Conservation (phyloP, 1,140 invertebrate genomes). For the Riptortus pedestris region DNA sequence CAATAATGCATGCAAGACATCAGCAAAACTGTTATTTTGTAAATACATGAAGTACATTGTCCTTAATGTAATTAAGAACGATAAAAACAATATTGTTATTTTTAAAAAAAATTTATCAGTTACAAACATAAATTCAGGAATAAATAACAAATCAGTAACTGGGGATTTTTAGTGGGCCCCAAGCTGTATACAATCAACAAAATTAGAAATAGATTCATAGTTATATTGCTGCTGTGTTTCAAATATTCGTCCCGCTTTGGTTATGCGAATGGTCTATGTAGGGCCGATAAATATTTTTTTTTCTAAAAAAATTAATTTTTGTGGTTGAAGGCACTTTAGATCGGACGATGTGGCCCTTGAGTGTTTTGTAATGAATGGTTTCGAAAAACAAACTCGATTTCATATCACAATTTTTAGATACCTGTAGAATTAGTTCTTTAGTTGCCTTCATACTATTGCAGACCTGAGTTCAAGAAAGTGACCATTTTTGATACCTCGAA, state of each 20-base stretch:
- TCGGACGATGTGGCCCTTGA: slow-evolving; percentile 34
- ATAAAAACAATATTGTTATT: slow-evolving; percentile 28
- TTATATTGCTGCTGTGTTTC: slow-evolving; percentile 29
- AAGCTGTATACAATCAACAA: slow-evolving; percentile 21
- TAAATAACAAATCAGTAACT: slow-evolving; percentile 33
- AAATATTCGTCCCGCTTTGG: slow-evolving; percentile 32
- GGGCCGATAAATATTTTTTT: slow-evolving; percentile 34
- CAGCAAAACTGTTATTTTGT: slow-evolving; percentile 34
- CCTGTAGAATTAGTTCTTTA: slow-evolving; percentile 32
- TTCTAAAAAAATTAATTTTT: slow-evolving; percentile 36
- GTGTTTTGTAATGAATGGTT: slow-evolving; percentile 33
- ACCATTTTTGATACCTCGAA: slow-evolving; percentile 29
- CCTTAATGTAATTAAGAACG: slow-evolving; percentile 33
- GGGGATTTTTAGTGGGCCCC: slow-evolving; percentile 31
- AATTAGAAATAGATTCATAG: not conserved
- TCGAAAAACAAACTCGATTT: slow-evolving; percentile 32
- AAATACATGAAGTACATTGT: slow-evolving; percentile 34
- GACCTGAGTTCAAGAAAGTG: slow-evolving; percentile 30
- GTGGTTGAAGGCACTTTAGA: slow-evolving; percentile 36
- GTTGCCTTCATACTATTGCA: slow-evolving; percentile 36
- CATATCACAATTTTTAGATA: slow-evolving; percentile 32
- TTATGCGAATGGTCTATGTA: slow-evolving; percentile 35
- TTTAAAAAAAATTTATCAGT: slow-evolving; percentile 32
- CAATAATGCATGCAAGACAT: slow-evolving; percentile 35
- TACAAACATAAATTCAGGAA: slow-evolving; percentile 18